phyloP scores from a whole-genome alignment of 2,797 vertebrate species.

The Acropternis orthonyx region DNA sequence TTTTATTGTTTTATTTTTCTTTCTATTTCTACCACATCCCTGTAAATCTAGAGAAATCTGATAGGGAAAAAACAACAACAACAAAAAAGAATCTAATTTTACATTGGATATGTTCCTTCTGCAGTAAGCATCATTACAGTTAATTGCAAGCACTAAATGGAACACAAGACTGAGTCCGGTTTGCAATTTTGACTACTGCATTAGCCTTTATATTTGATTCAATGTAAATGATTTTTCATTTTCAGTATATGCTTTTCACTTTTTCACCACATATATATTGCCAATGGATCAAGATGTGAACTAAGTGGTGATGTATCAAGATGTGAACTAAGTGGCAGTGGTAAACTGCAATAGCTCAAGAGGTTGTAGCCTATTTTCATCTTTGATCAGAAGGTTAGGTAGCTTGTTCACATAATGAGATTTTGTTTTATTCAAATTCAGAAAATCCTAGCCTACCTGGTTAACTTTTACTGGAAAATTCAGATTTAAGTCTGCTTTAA shows the following conservation, averaged over 20 bases:
- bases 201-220: conserved; percentile 55
- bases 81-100: not conserved
- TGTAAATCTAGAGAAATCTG: not conserved
- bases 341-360: not conserved
- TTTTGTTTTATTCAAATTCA: not conserved
- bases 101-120: not conserved
- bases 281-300: not conserved
- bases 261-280: not conserved
- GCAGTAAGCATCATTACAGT: not conserved
- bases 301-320: not conserved
- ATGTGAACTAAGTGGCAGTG: not conserved
- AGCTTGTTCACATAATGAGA: not conserved
- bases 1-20: no score
- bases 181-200: conserved; percentile 26
- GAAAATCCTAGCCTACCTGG: not conserved
- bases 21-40: not conserved
- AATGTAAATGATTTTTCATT: conserved; percentile 22
- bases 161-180: not conserved
- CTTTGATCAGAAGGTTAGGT: not conserved
- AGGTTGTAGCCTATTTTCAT: not conserved
- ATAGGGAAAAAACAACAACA: not conserved
- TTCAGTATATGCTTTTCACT: not conserved
- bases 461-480: not conserved
- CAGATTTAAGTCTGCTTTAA: not conserved
- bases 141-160: conserved; percentile 39